Base-by-base conservation (phyloP, 2,888 invertebrate genomes). In the Agonopterix arenella region DNA sequence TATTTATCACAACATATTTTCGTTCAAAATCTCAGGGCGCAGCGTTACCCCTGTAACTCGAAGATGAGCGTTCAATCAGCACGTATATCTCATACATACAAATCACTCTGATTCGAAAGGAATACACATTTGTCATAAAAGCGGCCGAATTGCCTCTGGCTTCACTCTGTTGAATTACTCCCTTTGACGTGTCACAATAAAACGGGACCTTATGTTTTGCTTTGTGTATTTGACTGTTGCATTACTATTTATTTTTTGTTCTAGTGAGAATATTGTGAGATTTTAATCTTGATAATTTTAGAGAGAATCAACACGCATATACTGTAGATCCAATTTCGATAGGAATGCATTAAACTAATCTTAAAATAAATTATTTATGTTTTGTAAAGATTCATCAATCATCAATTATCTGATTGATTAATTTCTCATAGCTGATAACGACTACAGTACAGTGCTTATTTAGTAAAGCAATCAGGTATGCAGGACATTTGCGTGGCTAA, bases 81-180 rank as follows among this genome's bases (percentile, higher is more conserved):
- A 43, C 37, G 40, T 28, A 28, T 28, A 28, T 3, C 52, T 59
- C 59, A 62, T 62, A 65, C 60, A 65, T 64, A 64, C 56, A 66
- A 66, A 68, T 66, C 58, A 61, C 59, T 60, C 55, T 54, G 47
- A 53, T 28, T 56, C n/a, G 44, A 49, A 46, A n/a, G 44, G 13
- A 50, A 49, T 45, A 52, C 42, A 53, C 49, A 57, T 48, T 49
- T 28, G 56, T 56, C 56, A 55, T 53, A 52, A 54, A 52, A 49
- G 46, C 45, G 36, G 44, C 41, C 41, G 49, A 51, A 52, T 57
- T 53, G 50, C 52, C 54, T 48, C 47, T 36, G 45, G 47, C 18
- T 38, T 42, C 42, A 49, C 54, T 46, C 44, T 45, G 47, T 46
- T 48, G 51, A 53, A 52, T 50, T 52, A 55, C 50, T 52, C 53